Evolutionary conservation across 2,888 invertebrate species (phyloP), one percentile per base, ranked within the genome.

Genomic region (Gymnocheta viridis): DNA sequence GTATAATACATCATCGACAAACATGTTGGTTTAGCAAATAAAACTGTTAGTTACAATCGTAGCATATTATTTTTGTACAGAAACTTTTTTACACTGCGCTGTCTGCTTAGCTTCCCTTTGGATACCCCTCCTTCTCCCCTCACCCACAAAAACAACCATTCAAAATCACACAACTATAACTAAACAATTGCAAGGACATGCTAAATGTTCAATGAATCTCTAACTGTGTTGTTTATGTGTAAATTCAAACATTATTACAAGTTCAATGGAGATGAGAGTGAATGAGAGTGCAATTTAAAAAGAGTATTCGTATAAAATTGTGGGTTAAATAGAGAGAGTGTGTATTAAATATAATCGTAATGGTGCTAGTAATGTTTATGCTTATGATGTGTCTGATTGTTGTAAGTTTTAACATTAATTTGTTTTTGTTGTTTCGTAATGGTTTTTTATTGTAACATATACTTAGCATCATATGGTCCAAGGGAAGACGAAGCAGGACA

Each of bases 1-100:
- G 88, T 90, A 90, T 89, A 90, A 90, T 90, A 90, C 90, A 90
- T 90, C 90, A 90, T 90, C 90, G 90, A 89, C 90, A 90, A 90
- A 90, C 89, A 90, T 90, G 89, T 90, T 90, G 90, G 89, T 89
- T 88, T 88, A 88, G 88, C 89, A 88, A 88, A 89, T 89, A 89
- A 90, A 90, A 88, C 88, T 88, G 88, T 88, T 88, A 88, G 72
- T 54, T 62, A 74, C 69, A 62, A 54, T 56, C 67, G 41, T 47
- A 66, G 70, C 70, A 76, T 76, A 70, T 79, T 79, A 89, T 90
- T 89, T 90, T 89, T 35, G 47, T 67, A 58, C n/a, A 41, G 32
- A 49, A 29, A 38, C 49, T 62, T 51, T 73, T 64, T 64, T 54
- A 77, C 86, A 85, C 83, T 87, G 17, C 58, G 14, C 29, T 14